A percentile compares a stretch with the other conserved stretches of the same genome.
Evolutionary conservation across 2,797 vertebrate genomes (phyloP).

Genomic region (Xiphorhynchus erythropygius): DNA sequence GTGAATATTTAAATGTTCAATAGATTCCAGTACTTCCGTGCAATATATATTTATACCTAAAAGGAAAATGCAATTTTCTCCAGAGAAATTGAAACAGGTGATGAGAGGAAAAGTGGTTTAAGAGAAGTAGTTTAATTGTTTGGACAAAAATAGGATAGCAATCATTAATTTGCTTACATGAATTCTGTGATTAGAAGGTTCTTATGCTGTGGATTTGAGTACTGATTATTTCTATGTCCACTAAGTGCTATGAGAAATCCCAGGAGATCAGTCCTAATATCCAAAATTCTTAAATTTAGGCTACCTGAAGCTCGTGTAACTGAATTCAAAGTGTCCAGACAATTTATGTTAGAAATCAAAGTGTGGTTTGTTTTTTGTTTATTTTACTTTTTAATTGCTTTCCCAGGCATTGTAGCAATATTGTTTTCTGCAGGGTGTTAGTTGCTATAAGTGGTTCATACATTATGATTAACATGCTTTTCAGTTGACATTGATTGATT

Average conservation of each 20-base stretch:
- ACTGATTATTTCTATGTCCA: background rate
- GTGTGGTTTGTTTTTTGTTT: background rate
- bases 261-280: background rate
- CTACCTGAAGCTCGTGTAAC: background rate
- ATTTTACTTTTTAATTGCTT: background rate
- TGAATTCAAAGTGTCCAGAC: background rate
- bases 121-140: background rate
- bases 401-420: background rate
- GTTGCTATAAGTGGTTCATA: background rate
- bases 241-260: background rate
- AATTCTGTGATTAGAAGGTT: background rate
- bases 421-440: background rate
- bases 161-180: background rate
- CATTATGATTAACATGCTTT: conserved; percentile 15
- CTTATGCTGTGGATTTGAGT: background rate
- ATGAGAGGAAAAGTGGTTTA: background rate
- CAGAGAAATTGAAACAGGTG: background rate
- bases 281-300: background rate
- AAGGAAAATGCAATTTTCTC: background rate
- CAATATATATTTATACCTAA: background rate
- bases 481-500: conserved; percentile 6
- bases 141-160: background rate
- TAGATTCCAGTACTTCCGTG: background rate
- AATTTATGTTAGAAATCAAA: background rate
- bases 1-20: background rate